Evolutionary conservation across 2,113 vertebrate genomes (phyloP).

Genomic region (Vulpes vulpes): DNA sequence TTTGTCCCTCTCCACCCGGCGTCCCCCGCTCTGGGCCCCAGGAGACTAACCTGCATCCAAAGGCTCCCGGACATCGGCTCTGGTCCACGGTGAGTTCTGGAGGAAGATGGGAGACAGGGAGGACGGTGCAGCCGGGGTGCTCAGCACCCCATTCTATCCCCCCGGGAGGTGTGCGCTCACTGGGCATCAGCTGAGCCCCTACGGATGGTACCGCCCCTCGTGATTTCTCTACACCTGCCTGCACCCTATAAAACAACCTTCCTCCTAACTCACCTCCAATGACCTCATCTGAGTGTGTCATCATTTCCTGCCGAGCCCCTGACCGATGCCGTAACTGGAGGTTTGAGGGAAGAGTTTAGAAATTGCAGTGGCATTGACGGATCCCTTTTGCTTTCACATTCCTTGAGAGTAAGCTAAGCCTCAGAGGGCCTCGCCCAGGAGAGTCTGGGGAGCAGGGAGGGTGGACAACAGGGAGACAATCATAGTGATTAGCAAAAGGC

Average conservation of each 20-base stretch:
- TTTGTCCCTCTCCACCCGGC: neutral
- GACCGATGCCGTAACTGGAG: neutral
- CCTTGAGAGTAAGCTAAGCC: neutral
- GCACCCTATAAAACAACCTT: neutral
- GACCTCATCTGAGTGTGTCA: neutral
- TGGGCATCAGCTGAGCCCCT: neutral
- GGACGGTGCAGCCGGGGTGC: neutral
- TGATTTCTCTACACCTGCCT: slow-evolving; percentile 8
- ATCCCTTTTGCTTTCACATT: neutral
- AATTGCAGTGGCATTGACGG: neutral
- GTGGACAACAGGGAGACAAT: neutral
- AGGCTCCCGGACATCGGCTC: neutral
- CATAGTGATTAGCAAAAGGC: neutral
- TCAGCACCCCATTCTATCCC: rapidly evolving
- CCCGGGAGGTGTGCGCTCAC: neutral
- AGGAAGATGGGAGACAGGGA: neutral
- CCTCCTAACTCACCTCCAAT: neutral
- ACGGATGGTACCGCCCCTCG: rapidly evolving
- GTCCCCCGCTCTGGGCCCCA: neutral
- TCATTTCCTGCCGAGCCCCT: slow-evolving; percentile 39
- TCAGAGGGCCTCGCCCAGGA: neutral
- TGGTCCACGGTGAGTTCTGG: neutral
- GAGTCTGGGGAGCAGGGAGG: neutral
- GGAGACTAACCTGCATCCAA: neutral
- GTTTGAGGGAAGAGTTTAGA: neutral